Base-by-base conservation (phyloP, 2,113 vertebrate genomes). In the Triplophysa rosa region DNA sequence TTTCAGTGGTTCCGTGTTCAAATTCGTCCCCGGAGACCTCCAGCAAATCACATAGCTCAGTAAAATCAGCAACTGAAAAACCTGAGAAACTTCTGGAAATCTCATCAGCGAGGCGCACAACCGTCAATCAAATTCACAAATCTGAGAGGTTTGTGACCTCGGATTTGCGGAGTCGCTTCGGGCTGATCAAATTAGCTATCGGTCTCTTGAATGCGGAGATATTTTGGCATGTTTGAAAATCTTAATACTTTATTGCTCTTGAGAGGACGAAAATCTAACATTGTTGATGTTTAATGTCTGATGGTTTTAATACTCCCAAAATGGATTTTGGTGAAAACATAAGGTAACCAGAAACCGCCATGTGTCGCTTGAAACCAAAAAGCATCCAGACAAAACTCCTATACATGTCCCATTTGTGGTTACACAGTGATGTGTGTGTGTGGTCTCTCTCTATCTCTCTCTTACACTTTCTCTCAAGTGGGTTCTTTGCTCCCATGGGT, bases 81-180 rank as follows among this genome's bases (percentile, higher is more conserved):
- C 49, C 83, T 69, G 64, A 80, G 81, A 87, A 85, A 78, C 84
- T 85, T 86, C 85, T 82, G 84, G 83, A 86, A 88, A 87, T 84
- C 79, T 86, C 82, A 85, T 85, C 83, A 85, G 83, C 64, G 71
- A 78, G 67, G 80, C 72, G 82, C 80, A 77, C 75, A 54, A 70
- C 82, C 83, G 84, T 83, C 87, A 88, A 86, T 87, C 86, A 86
- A 79, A 71, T 72, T 58, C 62, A 58, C 75, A 81, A 80, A 82
- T 76, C 81, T 52, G 79, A 75, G 47, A 76, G 84, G 79, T 78
- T 74, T 63, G 72, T 74, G 72, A 74, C 72, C 72, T 63, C 24
- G 71, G 84, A 84, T 87, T 86, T 83, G 82, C 75, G 68, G 78
- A 84, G 80, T 83, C 82, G 82, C 84, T 86, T 84, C 69, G 80